A percentile compares a stretch with the other conserved stretches of the same genome.
Evolutionary conservation across 2,797 vertebrate genomes (phyloP).

Genomic region (Clarias platycephalus): DNA sequence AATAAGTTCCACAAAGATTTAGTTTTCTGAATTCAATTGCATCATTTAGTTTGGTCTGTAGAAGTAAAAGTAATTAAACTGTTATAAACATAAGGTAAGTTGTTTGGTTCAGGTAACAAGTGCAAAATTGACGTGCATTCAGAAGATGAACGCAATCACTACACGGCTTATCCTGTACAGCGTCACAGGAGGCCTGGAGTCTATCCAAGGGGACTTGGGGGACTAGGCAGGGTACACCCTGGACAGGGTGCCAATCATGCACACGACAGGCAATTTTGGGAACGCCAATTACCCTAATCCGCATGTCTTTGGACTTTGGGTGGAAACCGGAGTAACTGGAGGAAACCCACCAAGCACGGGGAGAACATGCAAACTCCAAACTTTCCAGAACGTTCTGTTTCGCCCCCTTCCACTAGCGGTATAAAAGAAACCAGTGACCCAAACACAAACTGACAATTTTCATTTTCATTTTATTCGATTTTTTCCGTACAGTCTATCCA

Average conservation of each 20-base stretch:
- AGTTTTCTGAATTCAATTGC: neutral
- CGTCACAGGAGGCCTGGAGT: too few species aligned
- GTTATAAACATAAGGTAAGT: neutral
- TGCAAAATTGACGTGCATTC: neutral
- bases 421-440: neutral
- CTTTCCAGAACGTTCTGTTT: neutral
- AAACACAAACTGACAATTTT: neutral
- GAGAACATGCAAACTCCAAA: too few species aligned
- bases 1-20: slow-evolving; percentile 12
- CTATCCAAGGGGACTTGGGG: too few species aligned
- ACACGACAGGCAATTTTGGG: too few species aligned
- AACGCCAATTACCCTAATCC: too few species aligned
- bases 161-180: too few species aligned
- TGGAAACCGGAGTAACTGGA: too few species aligned
- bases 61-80: neutral
- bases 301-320: too few species aligned
- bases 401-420: neutral
- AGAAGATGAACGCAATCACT: neutral
- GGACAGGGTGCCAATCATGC: too few species aligned
- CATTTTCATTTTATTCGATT: neutral
- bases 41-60: neutral
- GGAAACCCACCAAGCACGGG: too few species aligned
- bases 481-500: neutral
- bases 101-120: neutral
- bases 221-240: too few species aligned